A percentile compares a stretch with the other conserved stretches of the same genome.
phyloP scores from a whole-genome alignment of 2,888 invertebrate species.

The Perdita meconis region DNA sequence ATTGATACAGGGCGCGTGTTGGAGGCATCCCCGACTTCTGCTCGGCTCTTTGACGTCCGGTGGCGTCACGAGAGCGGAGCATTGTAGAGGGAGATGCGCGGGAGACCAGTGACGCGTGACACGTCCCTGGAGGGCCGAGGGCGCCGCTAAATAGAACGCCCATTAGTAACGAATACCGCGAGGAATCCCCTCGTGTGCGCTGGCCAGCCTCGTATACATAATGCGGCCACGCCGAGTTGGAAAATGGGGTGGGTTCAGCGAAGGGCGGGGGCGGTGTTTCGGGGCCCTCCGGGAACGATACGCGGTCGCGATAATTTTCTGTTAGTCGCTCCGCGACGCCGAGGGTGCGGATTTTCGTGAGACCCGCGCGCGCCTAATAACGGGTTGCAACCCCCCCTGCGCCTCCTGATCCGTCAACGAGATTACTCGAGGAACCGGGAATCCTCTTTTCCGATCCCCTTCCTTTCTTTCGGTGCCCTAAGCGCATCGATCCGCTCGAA shows the following conservation, averaged over 20 bases:
- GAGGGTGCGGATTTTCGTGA: constrained; percentile 69
- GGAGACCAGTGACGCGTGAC: constrained; percentile 76
- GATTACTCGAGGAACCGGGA: constrained; percentile 30
- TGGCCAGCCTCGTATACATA: constrained; percentile 60
- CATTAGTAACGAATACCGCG: constrained; percentile 82
- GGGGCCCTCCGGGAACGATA: constrained; percentile 69
- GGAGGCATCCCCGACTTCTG: constrained; percentile 57
- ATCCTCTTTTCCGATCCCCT: background rate
- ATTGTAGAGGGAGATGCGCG: constrained; percentile 54
- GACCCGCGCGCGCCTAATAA: constrained; percentile 47
- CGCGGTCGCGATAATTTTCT: constrained; percentile 74
- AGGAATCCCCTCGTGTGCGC: constrained; percentile 66
- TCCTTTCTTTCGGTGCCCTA: no score
- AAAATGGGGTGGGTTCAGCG: constrained; percentile 47
- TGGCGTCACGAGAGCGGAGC: constrained; percentile 54
- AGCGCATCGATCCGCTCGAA: no score
- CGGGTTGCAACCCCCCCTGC: constrained; percentile 17
- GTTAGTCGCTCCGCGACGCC: constrained; percentile 60
- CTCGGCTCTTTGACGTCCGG: constrained; percentile 68
- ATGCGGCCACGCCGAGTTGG: constrained; percentile 43
- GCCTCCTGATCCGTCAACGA: constrained; percentile 11
- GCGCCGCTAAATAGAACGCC: constrained; percentile 80
- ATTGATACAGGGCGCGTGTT: background rate
- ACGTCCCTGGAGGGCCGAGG: constrained; percentile 76
- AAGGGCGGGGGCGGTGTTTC: constrained; percentile 13